phyloP scores from a whole-genome alignment of 2,888 invertebrate species.

The Macaria notata region DNA sequence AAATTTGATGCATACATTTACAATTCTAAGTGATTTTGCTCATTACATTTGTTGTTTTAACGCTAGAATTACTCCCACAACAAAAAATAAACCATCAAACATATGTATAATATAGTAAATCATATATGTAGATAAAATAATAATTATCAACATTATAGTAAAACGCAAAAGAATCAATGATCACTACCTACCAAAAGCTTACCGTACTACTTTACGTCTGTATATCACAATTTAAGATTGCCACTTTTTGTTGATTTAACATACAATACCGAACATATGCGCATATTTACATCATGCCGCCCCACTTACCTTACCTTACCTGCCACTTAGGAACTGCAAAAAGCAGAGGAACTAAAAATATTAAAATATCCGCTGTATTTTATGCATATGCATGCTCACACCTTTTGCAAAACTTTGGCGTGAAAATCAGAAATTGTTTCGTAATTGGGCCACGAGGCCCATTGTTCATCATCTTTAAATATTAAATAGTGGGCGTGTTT shows the following conservation, averaged over 20 bases:
- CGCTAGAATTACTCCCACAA: no score
- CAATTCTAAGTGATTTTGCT: no score
- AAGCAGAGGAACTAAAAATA: constrained; percentile 48
- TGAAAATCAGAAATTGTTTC: constrained; percentile 6
- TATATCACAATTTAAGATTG: constrained; percentile 23
- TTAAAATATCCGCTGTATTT: constrained; percentile 44
- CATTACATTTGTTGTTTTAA: no score
- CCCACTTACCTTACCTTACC: constrained; percentile 45
- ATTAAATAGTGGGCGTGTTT: neutral
- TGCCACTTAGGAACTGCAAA: constrained; percentile 48
- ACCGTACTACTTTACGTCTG: no score
- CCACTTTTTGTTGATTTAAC: constrained; percentile 47
- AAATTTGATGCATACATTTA: no score
- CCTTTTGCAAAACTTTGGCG: constrained; percentile 26
- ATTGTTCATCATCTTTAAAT: neutral
- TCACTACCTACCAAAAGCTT: no score
- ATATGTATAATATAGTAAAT: no score
- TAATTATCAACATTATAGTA: no score
- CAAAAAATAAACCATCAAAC: no score
- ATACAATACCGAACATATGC: constrained; percentile 70
- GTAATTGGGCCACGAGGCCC: constrained; percentile 4
- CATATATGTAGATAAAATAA: no score
- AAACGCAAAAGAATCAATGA: no score
- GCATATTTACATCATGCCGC: constrained; percentile 61
- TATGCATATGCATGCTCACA: constrained; percentile 48